Conservation (phyloP, 2,888 invertebrate species). For the Drosophila kuntzei region DNA sequence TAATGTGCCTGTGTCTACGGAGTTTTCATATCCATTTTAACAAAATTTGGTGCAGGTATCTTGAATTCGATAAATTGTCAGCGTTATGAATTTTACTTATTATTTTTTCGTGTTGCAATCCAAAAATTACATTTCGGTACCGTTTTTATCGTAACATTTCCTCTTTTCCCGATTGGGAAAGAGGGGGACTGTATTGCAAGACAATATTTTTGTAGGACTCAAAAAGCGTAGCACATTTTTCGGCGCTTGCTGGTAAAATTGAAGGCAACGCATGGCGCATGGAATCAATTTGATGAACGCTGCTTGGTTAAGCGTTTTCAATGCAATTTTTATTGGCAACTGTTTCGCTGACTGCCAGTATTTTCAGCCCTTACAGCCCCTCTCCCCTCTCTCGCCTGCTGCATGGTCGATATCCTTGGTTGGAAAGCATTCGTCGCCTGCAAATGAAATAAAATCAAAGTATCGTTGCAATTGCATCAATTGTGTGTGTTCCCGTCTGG, state of each 20-base stretch:
- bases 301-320: conserved; percentile 80
- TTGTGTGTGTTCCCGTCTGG: conserved; percentile 66
- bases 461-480: conserved; percentile 79
- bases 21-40: not conserved
- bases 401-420: conserved; percentile 3
- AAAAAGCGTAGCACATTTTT: conserved; percentile 69
- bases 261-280: conserved; percentile 41
- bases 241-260: conserved; percentile 20
- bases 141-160: conserved; percentile 32
- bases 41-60: conserved; percentile 13
- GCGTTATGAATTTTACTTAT: conserved; percentile 9
- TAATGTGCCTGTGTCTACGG: too few relatives aligned
- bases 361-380: conserved; percentile 3
- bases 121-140: conserved; percentile 73
- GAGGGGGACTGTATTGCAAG: conserved; percentile 53
- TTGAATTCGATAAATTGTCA: not conserved
- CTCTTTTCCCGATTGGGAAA: conserved; percentile 9
- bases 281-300: conserved; percentile 80
- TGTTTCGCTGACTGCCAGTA: conserved; percentile 57
- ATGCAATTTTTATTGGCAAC: conserved; percentile 81
- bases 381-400: not conserved
- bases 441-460: conserved; percentile 80
- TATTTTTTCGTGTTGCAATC: conserved; percentile 30
- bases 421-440: conserved; percentile 58
- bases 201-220: conserved; percentile 75